phyloP scores from a whole-genome alignment of 1,140 invertebrate species.

The Zaprionus lachaisei region DNA sequence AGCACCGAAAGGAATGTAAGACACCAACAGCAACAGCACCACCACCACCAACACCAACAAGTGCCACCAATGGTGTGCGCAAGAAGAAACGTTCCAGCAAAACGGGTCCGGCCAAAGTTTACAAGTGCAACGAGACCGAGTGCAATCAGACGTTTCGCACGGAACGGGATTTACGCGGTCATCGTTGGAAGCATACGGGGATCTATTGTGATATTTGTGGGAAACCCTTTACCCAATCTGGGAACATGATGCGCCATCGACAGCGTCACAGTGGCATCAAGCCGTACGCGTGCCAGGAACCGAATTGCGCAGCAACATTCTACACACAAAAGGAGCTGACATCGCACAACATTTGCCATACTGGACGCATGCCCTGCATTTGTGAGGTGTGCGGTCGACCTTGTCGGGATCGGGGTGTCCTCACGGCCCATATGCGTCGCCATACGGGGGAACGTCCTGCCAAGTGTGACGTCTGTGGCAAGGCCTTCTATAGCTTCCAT shows the following conservation, averaged over 20 bases:
- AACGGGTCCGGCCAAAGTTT: conserved; percentile 50
- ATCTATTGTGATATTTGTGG: conserved; percentile 80
- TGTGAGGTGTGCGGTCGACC: conserved; percentile 75
- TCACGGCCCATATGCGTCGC: conserved; percentile 89
- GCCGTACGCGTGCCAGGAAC: conserved; percentile 65
- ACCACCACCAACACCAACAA: not conserved
- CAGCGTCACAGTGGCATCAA: conserved; percentile 79
- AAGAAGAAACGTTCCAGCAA: conserved; percentile 20
- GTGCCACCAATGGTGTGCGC: not conserved
- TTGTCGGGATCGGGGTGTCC: conserved; percentile 81
- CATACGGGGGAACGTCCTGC: conserved; percentile 92
- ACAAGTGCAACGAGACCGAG: conserved; percentile 52
- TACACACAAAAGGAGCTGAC: conserved; percentile 76
- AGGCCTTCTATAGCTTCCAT: conserved; percentile 73
- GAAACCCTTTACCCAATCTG: conserved; percentile 73
- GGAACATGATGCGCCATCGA: conserved; percentile 76
- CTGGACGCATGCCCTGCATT: conserved; percentile 72
- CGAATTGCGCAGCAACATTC: conserved; percentile 65
- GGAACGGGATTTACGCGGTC: conserved; percentile 66
- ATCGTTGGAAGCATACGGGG: conserved; percentile 78
- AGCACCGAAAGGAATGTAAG: conserved; percentile 41
- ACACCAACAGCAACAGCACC: not conserved
- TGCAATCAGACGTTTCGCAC: conserved; percentile 72
- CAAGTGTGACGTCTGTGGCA: conserved; percentile 86
- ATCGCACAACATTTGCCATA: conserved; percentile 76